phyloP scores from a whole-genome alignment of 2,113 vertebrate genomes.

The Clarias gariepinus region DNA sequence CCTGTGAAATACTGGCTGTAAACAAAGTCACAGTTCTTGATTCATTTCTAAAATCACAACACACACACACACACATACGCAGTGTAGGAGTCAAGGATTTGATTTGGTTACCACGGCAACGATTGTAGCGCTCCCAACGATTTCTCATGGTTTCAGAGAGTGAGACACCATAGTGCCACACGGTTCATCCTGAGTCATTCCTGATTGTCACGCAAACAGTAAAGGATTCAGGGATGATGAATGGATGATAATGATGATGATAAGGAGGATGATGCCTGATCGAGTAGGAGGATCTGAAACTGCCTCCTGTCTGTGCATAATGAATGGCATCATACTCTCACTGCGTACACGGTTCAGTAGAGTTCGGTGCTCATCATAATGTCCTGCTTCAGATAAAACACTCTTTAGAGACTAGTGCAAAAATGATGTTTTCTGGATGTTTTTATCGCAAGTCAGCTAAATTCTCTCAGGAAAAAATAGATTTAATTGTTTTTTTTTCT shows the following conservation, averaged over 20 bases:
- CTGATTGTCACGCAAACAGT: slow-evolving; percentile 28
- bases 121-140: slow-evolving; percentile 26
- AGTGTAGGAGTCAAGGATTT: slow-evolving; percentile 26
- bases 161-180: slow-evolving; percentile 38
- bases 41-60: slow-evolving; percentile 25
- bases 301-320: slow-evolving; percentile 18
- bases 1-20: neutral
- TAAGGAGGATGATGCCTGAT: slow-evolving; percentile 29
- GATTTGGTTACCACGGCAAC: slow-evolving; percentile 38
- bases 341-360: neutral
- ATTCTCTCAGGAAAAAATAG: neutral
- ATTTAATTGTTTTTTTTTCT: too few relatives aligned
- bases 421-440: neutral
- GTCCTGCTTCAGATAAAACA: neutral
- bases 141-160: slow-evolving; percentile 35
- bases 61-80: slow-evolving; percentile 6
- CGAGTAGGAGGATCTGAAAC: slow-evolving; percentile 34
- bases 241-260: slow-evolving; percentile 30
- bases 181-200: slow-evolving; percentile 44
- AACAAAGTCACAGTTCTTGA: slow-evolving; percentile 30
- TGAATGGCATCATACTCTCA: neutral
- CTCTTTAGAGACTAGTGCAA: neutral
- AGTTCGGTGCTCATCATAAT: neutral
- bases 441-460: neutral
- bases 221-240: slow-evolving; percentile 21